Evolutionary conservation across 2,797 vertebrate species (phyloP), one percentile per base, ranked within the genome.

Genomic region (Oreochromis grahami): DNA sequence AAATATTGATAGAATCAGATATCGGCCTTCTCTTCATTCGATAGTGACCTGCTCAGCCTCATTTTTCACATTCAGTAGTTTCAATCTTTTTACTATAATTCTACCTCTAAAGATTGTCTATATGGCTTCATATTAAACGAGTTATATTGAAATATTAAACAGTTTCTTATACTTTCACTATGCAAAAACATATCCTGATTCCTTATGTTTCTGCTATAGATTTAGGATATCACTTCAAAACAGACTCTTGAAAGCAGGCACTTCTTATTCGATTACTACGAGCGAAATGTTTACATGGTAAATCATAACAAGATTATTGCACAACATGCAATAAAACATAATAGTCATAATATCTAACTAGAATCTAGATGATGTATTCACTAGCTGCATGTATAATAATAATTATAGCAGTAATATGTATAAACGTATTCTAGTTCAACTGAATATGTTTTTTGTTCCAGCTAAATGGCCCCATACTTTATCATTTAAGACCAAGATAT

Each of bases 281-380:
- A 34, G 36, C 70, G 81, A 79, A 85, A 90, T 91, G 90, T 96
- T 96, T 96, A 96, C 92, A 95, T 82, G 92, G 95, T 95, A 96
- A 96, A 95, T 93, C 89, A 83, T 90, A 80, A 88, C 50, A 87
- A 81, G n/a, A 93, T 90, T 90, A 94, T 91, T 92, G 92, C 92
- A 86, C 83, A 76, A 86, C 88, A 84, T 7, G 92, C 95, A 96
- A 96, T 93, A 93, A 93, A 86, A 53, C 13, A 74, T 43, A 24
- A 68, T 32, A 50, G 58, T 63, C 32, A 74, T 50, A 50, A 80
- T 41, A 78, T 84, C 80, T 60, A 85, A 85, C 48, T 89, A 83
- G 4, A 84, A 63, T 72, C 48, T 51, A 70, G 78, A 58, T 56
- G 48, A 83, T 34, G 36, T 79, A 80, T 83, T 83, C 15, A 76